These are phyloP conservation scores for Thalassophryne amazonica DNA, from an alignment of 2,797 vertebrate genomes.

Conservation along the genomic window DNA sequence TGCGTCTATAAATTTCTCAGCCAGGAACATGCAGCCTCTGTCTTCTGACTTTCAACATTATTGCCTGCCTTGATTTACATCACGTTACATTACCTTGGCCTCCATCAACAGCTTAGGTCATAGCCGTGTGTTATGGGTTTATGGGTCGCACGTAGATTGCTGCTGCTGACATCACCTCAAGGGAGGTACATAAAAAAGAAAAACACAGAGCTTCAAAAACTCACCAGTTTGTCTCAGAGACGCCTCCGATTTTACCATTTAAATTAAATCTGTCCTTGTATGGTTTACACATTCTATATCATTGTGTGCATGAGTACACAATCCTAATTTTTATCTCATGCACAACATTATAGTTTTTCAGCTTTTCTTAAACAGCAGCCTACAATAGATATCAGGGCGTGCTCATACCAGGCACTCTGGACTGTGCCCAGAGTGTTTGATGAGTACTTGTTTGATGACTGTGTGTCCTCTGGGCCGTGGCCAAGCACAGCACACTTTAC, in stretches of 20 bases:
- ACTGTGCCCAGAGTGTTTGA: no score
- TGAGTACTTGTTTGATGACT: no score
- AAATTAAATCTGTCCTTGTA: conserved; percentile 36
- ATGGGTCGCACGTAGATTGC: conserved; percentile 30
- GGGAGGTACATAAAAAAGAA: conserved; percentile 35
- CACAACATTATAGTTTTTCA: no score
- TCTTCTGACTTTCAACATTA: background rate
- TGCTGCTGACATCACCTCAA: conserved; percentile 25
- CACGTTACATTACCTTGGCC: conserved; percentile 12
- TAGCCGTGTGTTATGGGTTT: conserved; percentile 19
- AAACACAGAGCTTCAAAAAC: conserved; percentile 26
- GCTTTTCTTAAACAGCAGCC: no score
- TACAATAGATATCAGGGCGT: no score
- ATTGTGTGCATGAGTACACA: no score
- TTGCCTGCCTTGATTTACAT: conserved; percentile 4
- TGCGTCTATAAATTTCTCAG: no score
- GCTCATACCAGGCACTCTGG: no score
- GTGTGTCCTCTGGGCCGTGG: no score
- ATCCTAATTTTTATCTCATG: no score
- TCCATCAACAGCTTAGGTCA: conserved; percentile 15
- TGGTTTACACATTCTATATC: no score
- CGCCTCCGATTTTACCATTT: conserved; percentile 10
- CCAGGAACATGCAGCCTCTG: conserved; percentile 4
- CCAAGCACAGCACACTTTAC: no score
- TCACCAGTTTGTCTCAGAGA: conserved; percentile 5